Base-by-base conservation (phyloP, 2,113 vertebrate species). In the Thinocorus orbignyianus region DNA sequence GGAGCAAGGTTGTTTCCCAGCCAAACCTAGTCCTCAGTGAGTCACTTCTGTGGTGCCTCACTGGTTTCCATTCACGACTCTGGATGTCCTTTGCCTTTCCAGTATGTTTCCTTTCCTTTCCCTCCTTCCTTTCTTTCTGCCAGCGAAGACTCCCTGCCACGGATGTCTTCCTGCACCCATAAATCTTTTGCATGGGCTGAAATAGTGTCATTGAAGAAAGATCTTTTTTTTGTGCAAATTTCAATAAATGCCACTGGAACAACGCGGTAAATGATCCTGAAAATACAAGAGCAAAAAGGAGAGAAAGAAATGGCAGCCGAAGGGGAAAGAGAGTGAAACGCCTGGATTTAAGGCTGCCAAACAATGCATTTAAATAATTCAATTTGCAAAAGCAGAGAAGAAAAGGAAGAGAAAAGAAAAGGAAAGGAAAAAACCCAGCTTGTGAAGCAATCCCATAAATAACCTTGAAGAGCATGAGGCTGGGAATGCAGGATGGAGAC, bases 291-390 rank as follows among this genome's bases (percentile, higher is more conserved):
- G 76, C 71, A 91, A 85, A 97, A 93, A 88, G 42, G 74, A 95
- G 90, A 91, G 76, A 92, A 94, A 97, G 82, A 92, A 92, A 97
- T 93, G 94, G 95, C 93, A 95, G 95, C 92, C 76, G 61, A 88
- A 69, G 91, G 93, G 81, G 86, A 79, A 86, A 60, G 94, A 87
- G 68, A 93, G 72, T 39, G 90, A 95, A 94, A 94, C 0, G 82
- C 91, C 84, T 92, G 91, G 94, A 83, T 95, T 92, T 95, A 94
- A 94, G 93, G 76, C 91, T 96, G 97, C 96, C 95, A 96, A 94
- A 98, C 96, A 97, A 97, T 95, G 92, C 95, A 95, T 96, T 97
- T 97, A 95, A 97, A 96, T 96, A 96, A 97, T 97, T 97, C 94
- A 94, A 94, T 97, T 97, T 97, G 94, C 83, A 69, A 97, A 93